Evolutionary conservation across 2,888 invertebrate genomes (phyloP).

Genomic region (Cancer borealis): DNA sequence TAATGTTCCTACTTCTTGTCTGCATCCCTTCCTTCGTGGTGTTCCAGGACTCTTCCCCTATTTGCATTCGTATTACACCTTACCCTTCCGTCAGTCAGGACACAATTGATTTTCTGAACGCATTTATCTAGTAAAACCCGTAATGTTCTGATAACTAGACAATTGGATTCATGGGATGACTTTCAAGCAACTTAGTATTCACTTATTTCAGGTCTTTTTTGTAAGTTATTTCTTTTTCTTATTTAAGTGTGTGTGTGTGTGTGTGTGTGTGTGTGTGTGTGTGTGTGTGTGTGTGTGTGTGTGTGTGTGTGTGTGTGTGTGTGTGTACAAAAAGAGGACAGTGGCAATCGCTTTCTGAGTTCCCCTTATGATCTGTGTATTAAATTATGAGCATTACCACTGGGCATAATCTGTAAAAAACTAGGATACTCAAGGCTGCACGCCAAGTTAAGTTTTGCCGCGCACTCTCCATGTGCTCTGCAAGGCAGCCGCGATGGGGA

Average conservation of each 20-base stretch:
- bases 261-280: conserved; percentile 55
- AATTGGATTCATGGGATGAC: neutral
- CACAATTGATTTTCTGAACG: neutral
- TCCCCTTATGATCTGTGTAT: neutral
- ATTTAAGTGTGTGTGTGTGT: conserved; percentile 40
- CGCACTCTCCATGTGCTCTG: neutral
- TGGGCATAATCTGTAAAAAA: neutral
- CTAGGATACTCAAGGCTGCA: neutral
- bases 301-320: conserved; percentile 56
- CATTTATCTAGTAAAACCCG: neutral
- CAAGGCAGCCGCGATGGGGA: neutral
- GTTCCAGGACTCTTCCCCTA: neutral
- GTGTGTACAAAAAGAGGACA: conserved; percentile 5
- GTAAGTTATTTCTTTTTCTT: neutral
- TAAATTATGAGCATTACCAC: conserved; percentile 33
- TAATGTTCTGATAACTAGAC: neutral
- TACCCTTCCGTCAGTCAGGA: neutral
- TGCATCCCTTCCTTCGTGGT: neutral
- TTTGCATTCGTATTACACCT: neutral
- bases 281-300: conserved; percentile 47
- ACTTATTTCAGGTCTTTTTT: neutral
- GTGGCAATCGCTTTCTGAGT: conserved; percentile 14
- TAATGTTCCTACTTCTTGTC: neutral
- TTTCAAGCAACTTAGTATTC: neutral
- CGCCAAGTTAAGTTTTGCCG: neutral